phyloP scores from a whole-genome alignment of 2,797 vertebrate genomes.

The Myotis myotis region DNA sequence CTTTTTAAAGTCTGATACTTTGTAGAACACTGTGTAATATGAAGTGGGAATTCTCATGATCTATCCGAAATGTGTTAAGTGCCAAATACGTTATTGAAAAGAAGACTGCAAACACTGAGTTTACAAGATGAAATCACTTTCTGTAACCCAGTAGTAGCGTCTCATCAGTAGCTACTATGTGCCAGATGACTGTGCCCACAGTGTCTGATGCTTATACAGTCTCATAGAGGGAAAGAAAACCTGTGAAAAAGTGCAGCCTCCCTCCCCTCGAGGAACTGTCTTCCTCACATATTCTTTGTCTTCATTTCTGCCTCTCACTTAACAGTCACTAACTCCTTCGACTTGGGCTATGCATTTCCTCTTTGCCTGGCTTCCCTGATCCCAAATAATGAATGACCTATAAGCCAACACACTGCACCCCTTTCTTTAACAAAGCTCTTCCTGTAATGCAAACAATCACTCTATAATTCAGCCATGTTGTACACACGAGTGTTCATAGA shows the following conservation, averaged over 20 bases:
- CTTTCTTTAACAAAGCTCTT: conserved; percentile 21
- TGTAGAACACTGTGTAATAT: no score
- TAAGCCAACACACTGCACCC: not conserved
- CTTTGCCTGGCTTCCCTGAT: not conserved
- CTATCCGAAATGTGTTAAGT: not conserved
- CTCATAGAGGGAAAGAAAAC: not conserved
- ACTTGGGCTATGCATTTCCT: not conserved
- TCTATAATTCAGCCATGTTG: conserved; percentile 16
- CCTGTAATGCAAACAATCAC: conserved; percentile 48
- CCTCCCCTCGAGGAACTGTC: not conserved
- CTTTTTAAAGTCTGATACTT: no score
- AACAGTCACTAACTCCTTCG: conserved; percentile 29
- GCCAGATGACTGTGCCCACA: not conserved
- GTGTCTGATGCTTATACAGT: not conserved
- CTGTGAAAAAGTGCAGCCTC: not conserved
- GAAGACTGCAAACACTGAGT: not conserved
- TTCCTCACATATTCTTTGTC: not conserved
- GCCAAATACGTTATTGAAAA: not conserved
- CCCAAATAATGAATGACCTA: conserved; percentile 34
- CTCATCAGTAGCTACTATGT: not conserved
- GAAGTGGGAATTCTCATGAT: no score
- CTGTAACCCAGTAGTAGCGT: not conserved
- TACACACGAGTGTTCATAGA: not conserved
- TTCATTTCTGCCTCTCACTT: conserved; percentile 33
- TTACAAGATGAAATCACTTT: not conserved